Evolutionary conservation across 2,888 invertebrate species (phyloP), one percentile per base, ranked within the genome.

Genomic region (Hyposoter didymator): DNA sequence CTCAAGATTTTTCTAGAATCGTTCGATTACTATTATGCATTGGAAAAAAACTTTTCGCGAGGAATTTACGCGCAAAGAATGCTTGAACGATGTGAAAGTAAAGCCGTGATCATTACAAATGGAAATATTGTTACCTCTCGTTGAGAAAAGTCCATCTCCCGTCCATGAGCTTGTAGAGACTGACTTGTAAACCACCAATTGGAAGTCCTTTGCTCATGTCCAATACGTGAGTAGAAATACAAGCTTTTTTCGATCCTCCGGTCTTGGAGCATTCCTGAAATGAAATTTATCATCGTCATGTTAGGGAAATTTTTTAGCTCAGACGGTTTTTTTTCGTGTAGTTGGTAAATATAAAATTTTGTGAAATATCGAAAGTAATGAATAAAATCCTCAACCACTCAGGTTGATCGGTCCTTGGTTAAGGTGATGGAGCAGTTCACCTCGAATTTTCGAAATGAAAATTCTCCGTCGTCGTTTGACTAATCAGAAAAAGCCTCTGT

Each of bases 171-270:
- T 96, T 96, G 89, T 96, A 96, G 7, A 97, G 93, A 82, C 96
- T 96, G 2, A 97, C 96, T 90, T 95, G 95, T 0, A 97, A 90
- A 0, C 96, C 96, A 0, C 93, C 93, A 0, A 96, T 96, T 0
- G 97, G 96, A 67, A 93, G 92, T 0, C 98, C 98, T 67, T 95
- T 95, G 0, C 96, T 95, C 0, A 96, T 96, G 89, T 98, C 97
- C 84, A 97, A 93, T 0, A 97, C 96, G 92, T 97, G 97, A 0
- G 97, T 96, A 0, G 97, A 96, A 88, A 98, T 95, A 2, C 96
- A 95, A 0, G 96, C 95, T 67, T 95, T 95, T 72, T 88, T 89
- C 47, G 84, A 45, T 62, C n/a, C 59, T 32, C 49, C 82, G n/a
- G 32, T 72, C 12, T 67, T 82, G 28, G 64, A 28, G n/a, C 45